Base-by-base conservation (phyloP, 35 echinoderm and acorn worm genomes). In the Diadema setosum region DNA sequence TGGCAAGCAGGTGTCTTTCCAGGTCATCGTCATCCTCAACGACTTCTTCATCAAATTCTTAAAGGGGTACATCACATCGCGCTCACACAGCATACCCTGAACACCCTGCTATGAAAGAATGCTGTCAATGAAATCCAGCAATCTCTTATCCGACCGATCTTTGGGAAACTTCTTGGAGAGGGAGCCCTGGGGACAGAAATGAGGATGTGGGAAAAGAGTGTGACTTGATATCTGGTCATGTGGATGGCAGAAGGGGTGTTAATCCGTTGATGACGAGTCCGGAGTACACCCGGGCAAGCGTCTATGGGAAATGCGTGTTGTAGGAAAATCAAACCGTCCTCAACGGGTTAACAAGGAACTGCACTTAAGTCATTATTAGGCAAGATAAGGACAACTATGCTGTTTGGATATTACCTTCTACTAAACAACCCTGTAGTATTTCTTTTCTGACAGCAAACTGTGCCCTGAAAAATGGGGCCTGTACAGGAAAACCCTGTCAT, bases 161-260 rank as follows among this genome's bases (percentile, higher is more conserved):
- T 98, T 94, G 65, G 96, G 96, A 56, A 98, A 91, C 58, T 98
- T 98, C 73, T 98, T 94, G 23, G 89, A 59, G 20, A 98, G 73
- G 12, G 96, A 98, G 41, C 65, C 96, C 92, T 98, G 60, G 2
- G 45, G 32, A 45, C 9, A 27, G 9, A 61, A 49, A 24, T 14
- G 20, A 37, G 26, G 18, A 12, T 6, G 39, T 2, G 45, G 45
- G 31, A 36, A 1, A 45, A 21, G 25, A 17, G 8, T 21, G 59
- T 18, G 3, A n/a, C 40, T 82, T 82, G 93, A 90, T 87, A 88
- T 97, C 15, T 94, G 37, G 63, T 98, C 94, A 40, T 94, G 6
- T 11, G 5, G 4, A 37, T 8, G 32, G 4, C 32, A 11, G 37
- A 80, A 30, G 43, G 23, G 4, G n/a, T 39, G 29, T 14, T 12